Conservation (phyloP, 1,140 invertebrate species). For the Anagrus nilaparvatae region DNA sequence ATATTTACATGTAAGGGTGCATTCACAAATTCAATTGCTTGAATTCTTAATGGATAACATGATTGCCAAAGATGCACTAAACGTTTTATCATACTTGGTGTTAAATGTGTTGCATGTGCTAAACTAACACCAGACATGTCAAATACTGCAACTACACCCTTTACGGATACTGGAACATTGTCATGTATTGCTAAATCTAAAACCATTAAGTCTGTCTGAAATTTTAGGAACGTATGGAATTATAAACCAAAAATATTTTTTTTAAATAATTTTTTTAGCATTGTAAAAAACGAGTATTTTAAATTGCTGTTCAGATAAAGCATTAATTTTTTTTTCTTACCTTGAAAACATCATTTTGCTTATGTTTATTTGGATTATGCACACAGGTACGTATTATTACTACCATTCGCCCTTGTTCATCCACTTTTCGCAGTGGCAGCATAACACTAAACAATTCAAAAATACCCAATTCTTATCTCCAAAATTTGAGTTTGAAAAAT, state of each 20-base stretch:
- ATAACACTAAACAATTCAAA: slow-evolving; percentile 37
- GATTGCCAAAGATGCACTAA: slow-evolving; percentile 56
- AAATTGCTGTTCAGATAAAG: neutral
- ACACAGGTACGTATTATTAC: slow-evolving; percentile 46
- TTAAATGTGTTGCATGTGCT: slow-evolving; percentile 50
- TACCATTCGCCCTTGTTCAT: slow-evolving; percentile 42
- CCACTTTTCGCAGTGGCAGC: slow-evolving; percentile 45
- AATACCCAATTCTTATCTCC: no score
- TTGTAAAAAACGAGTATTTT: no score
- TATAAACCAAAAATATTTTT: no score
- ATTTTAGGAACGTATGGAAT: no score
- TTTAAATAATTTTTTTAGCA: no score
- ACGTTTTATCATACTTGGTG: slow-evolving; percentile 45
- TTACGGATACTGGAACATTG: slow-evolving; percentile 44
- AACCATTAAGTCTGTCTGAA: slow-evolving; percentile 44
- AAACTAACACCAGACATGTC: slow-evolving; percentile 49
- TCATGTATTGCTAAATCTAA: slow-evolving; percentile 44
- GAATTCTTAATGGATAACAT: slow-evolving; percentile 57
- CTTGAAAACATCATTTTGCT: slow-evolving; percentile 50
- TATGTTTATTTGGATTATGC: slow-evolving; percentile 46
- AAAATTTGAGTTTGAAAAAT: no score
- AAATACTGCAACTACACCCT: slow-evolving; percentile 49
- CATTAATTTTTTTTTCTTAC: slow-evolving; percentile 19
- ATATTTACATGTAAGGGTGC: slow-evolving; percentile 56
- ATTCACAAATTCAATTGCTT: slow-evolving; percentile 61